Base-by-base conservation (phyloP, 2,888 invertebrate genomes). In the Merodon equestris region DNA sequence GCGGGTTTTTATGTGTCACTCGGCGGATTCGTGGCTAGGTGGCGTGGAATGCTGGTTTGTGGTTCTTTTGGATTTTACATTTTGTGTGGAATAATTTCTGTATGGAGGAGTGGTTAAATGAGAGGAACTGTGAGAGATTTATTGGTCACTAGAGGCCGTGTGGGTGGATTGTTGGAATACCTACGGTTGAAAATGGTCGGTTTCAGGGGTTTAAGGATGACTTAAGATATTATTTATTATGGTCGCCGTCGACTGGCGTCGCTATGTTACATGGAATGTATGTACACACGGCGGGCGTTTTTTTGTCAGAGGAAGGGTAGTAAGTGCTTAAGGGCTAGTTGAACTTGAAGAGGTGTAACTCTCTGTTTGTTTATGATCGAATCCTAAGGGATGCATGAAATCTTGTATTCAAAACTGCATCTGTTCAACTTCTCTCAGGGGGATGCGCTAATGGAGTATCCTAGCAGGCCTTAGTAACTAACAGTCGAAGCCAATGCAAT, bases 41-140 rank as follows among this genome's bases (percentile, higher is more conserved):
- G 18, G 12, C 9, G n/a, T n/a, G n/a, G n/a, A n/a, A n/a, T 44
- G 10, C 9, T 45, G 2, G 2, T 19, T 56, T 57, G 48, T 17
- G 14, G 36, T 15, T 56, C n/a, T 57, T 61, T 45, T 48, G 47
- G 56, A 51, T 48, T 58, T 70, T 58, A 27, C 27, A 7, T 27
- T 27, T 27, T 27, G 27, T 72, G 73, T 53, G 45, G 57, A 63
- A 60, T 66, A 47, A 72, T 68, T 63, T 73, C 57, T 68, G 53
- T 7, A 54, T 68, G 68, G 74, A 27, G 27, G 64, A 54, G 54
- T 67, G 67, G 77, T 56, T 73, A 73, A 63, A 67, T 77, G 54
- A 68, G 79, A 70, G 68, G 58, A 74, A 64, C 74, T 79, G 79
- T 79, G 45, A 64, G 63, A 70, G 79, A 79, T 79, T 79, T 79